A percentile compares a stretch with the other conserved stretches of the same genome.
Evolutionary conservation across 2,113 vertebrate species (phyloP).

Genomic region (Mellivora capensis): DNA sequence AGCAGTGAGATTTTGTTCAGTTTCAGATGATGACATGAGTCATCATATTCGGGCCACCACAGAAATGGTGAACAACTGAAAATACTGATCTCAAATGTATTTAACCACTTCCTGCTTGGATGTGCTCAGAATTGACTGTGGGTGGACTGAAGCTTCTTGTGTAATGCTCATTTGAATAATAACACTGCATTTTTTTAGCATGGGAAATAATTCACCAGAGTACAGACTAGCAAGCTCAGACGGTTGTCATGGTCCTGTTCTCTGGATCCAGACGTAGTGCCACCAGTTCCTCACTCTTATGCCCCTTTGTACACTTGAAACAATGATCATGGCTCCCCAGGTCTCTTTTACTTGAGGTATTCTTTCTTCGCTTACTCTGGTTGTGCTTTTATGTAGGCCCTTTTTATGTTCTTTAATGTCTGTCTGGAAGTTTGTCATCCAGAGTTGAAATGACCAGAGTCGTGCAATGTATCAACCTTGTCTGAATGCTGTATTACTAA

Average conservation of each 20-base stretch:
- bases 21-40: conserved; percentile 31
- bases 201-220: not conserved
- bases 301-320: not conserved
- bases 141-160: not conserved
- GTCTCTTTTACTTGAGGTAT: not conserved
- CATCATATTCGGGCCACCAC: not conserved
- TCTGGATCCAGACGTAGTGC: not conserved
- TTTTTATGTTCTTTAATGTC: not conserved
- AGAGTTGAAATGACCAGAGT: not conserved
- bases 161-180: not conserved
- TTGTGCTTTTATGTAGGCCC: not conserved
- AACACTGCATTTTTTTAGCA: not conserved
- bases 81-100: not conserved
- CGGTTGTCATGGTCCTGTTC: not conserved
- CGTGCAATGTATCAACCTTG: not conserved
- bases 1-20: not conserved
- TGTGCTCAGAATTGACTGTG: not conserved
- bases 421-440: not conserved
- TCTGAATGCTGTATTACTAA: not conserved
- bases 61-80: conserved; percentile 17
- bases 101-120: not conserved
- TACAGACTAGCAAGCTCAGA: not conserved
- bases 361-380: not conserved
- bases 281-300: not conserved
- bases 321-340: not conserved